Conservation (phyloP, 2,888 invertebrate genomes). For the Gnatocerus cornutus region DNA sequence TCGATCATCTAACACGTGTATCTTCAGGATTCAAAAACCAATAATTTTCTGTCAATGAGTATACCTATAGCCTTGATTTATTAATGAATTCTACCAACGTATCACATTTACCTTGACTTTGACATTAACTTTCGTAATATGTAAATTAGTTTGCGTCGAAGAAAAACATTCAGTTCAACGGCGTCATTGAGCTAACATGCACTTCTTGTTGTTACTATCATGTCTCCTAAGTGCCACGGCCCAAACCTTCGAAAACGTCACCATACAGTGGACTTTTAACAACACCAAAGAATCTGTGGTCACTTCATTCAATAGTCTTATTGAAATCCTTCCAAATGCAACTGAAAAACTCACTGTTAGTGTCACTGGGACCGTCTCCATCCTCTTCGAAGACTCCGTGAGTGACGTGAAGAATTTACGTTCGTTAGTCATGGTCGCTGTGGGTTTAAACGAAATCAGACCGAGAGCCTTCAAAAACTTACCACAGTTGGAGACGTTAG, state of each 20-base stretch:
- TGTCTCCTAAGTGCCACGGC: neutral
- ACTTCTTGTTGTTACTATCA: neutral
- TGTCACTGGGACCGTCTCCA: slow-evolving; percentile 2
- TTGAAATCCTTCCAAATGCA: slow-evolving; percentile 3
- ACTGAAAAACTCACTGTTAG: neutral
- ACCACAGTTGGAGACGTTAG: slow-evolving; percentile 28
- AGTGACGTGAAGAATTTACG: slow-evolving; percentile 8
- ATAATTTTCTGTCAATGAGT: neutral
- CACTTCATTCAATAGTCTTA: neutral
- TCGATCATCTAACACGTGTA: too few relatives aligned
- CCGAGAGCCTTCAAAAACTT: slow-evolving; percentile 44
- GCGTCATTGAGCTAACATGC: neutral
- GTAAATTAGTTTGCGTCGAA: neutral
- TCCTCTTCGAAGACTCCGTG: slow-evolving; percentile 11
- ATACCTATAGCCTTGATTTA: neutral
- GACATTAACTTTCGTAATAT: neutral
- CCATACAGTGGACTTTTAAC: neutral
- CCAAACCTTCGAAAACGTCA: neutral
- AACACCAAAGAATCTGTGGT: neutral
- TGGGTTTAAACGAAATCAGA: slow-evolving; percentile 40
- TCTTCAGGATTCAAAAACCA: neutral
- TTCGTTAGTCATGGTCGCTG: neutral
- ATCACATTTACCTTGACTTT: slow-evolving; percentile 3
- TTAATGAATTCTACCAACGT: neutral
- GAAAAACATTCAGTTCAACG: neutral